A percentile compares a stretch with the other conserved stretches of the same genome.
Conservation (phyloP, 1,140 invertebrate genomes). For the Drusus annulatus region DNA sequence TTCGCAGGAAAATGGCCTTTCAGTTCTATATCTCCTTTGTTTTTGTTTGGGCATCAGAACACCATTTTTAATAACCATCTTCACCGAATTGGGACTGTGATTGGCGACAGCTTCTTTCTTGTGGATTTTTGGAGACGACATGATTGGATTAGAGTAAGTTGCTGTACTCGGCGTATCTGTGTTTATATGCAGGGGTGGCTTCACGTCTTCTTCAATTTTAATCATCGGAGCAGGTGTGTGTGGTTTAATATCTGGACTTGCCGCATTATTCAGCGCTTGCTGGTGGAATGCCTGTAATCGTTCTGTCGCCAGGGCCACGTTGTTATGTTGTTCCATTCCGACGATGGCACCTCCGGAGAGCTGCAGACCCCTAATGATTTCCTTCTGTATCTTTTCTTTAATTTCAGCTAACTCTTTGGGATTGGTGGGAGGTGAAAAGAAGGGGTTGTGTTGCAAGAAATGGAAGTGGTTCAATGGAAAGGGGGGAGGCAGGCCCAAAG, state of each 20-base stretch:
- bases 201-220: slow-evolving; percentile 64
- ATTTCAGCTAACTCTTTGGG: slow-evolving; percentile 75
- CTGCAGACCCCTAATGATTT: slow-evolving; percentile 77
- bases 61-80: slow-evolving; percentile 92
- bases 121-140: slow-evolving; percentile 54
- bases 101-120: slow-evolving; percentile 59
- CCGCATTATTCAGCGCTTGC: slow-evolving; percentile 43
- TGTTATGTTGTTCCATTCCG: slow-evolving; percentile 69
- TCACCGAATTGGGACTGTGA: slow-evolving; percentile 77
- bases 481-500: slow-evolving; percentile 72
- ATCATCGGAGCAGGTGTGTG: slow-evolving; percentile 56
- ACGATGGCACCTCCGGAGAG: slow-evolving; percentile 78
- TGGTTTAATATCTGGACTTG: slow-evolving; percentile 51
- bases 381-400: slow-evolving; percentile 78
- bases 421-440: slow-evolving; percentile 73
- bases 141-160: slow-evolving; percentile 38
- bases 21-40: slow-evolving; percentile 91
- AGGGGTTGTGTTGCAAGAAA: slow-evolving; percentile 73
- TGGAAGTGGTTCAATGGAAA: slow-evolving; percentile 72
- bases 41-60: slow-evolving; percentile 92
- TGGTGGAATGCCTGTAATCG: slow-evolving; percentile 60
- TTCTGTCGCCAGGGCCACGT: slow-evolving; percentile 58
- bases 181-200: slow-evolving; percentile 63
- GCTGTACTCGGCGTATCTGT: slow-evolving; percentile 61
- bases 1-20: slow-evolving; percentile 90